These are phyloP conservation scores for Sus scrofa DNA, from an alignment of 2,113 vertebrate genomes.

Conservation along the genomic window DNA sequence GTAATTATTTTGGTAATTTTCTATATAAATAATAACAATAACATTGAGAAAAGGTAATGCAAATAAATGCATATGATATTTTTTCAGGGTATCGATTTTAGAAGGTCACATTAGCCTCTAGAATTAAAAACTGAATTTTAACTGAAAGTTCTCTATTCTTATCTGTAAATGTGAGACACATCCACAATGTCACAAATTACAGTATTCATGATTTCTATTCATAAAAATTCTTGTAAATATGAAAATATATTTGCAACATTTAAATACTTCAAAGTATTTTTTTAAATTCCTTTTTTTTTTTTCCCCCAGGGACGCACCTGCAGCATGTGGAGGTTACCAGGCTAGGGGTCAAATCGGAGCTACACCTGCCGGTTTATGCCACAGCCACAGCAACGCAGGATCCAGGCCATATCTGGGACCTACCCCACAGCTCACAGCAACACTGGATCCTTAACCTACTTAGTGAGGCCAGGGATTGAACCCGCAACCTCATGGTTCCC, in stretches of 20 bases:
- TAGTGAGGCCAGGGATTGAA: too few species aligned
- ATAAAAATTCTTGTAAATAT: neutral
- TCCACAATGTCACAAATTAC: neutral
- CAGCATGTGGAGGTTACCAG: too few species aligned
- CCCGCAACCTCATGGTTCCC: too few species aligned
- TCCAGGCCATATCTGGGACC: too few species aligned
- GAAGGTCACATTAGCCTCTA: constrained; percentile 45
- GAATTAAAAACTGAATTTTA: constrained; percentile 55
- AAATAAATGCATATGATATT: neutral
- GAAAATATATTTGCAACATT: constrained; percentile 34
- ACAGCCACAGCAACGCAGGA: too few species aligned
- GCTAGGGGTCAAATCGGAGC: too few species aligned
- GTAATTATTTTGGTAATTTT: constrained; percentile 22
- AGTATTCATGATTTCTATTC: constrained; percentile 50
- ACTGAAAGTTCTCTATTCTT: constrained; percentile 31
- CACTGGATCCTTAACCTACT: too few species aligned
- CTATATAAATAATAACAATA: constrained; percentile 40
- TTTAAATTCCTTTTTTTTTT: neutral
- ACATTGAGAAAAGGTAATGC: constrained; percentile 16
- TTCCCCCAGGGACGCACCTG: too few species aligned
- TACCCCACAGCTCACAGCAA: too few species aligned
- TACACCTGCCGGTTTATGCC: too few species aligned
- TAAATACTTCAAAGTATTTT: constrained; percentile 3
- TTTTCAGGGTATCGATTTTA: constrained; percentile 45
- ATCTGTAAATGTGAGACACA: neutral